Evolutionary conservation across 1,140 invertebrate species (phyloP), one percentile per base, ranked within the genome.

Genomic region (Zophobas morio): DNA sequence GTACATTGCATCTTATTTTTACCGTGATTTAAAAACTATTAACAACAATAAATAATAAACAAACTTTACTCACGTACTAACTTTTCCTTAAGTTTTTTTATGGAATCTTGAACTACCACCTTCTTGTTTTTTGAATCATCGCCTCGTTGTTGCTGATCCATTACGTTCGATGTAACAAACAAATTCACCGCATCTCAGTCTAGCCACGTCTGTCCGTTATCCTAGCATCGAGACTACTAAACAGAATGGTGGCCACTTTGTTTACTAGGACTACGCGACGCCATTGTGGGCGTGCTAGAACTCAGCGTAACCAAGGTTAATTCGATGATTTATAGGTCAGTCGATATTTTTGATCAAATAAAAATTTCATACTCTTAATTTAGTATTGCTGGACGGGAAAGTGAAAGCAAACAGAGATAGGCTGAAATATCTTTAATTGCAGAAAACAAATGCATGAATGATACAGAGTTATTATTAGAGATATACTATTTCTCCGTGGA

Each of bases 21-120:
- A 20, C 20, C 20, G 20, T 20, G 20, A 20, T 20, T 20, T 20
- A 20, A 20, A 20, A 20, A 20, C 20, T 20, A 20, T 20, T 20
- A 20, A 20, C 20, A 20, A 20, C 20, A 20, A 20, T 20, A 20
- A 20, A n/a, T 5, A 56, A 8, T 36, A 49, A 56, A 56, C 33
- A 8, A 54, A 73, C 39, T 42, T 37, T 73, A 73, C 71, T 73
- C 49, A 73, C 71, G 71, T 42, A 73, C 49, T 8, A 53, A 53
- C 54, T 73, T 73, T 8, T 73, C 8, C 54, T 54, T 54, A 8
- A 73, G 71, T 73, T 54, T 53, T 40, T 34, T 56, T 37, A 73
- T 36, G 6, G 51, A 56, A 8, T 20, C 32, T 32, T 73, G 54
- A 33, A 73, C 54, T 56, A 20, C 54, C 35, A 35, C 6, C 36